Evolutionary conservation across 2,113 vertebrate genomes (phyloP), one percentile per base, ranked within the genome.

Genomic region (Egretta garzetta): DNA sequence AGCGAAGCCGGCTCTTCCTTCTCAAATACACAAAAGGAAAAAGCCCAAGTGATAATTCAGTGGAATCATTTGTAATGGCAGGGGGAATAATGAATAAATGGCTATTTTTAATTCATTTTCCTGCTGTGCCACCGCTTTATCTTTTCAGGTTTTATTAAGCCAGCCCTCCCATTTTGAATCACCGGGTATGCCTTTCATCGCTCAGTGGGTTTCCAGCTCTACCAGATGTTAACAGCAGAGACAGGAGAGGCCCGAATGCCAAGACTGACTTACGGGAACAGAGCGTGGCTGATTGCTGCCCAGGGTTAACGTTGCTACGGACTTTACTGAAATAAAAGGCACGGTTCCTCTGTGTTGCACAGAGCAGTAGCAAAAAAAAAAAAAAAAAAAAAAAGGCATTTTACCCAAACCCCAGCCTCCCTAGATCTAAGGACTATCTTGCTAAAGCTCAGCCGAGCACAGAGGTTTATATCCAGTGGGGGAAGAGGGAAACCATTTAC

Each of bases 51-150:
- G 83, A 93, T 88, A 92, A 86, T 85, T 95, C 86, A 85, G 66
- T 79, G 15, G 83, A 81, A 83, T 84, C 39, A 75, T 72, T 91
- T 64, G 39, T 60, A 87, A 85, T 2, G 16, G 86, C 67, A 80
- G 68, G 28, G 39, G 77, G 83, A 20, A 86, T 86, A 80, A 91
- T 75, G 92, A 93, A 77, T 92, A 92, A 94, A 91, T 81, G 80
- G 9, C 86, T 91, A 74, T 91, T 96, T 97, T 91, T 87, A 89
- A 84, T 94, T 89, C 80, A 45, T 96, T 94, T 95, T 95, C 91
- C 95, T 94, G 86, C 95, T 93, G 88, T 86, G 95, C 91, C 52
- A 63, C 21, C 1, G 0, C 71, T 96, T 93, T 37, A 68, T 89
- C 88, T 84, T 90, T 86, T 73, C 82, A 91, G 82, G 85, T 89